These are phyloP conservation scores for Pseudopleuronectes americanus DNA, from an alignment of 2,797 vertebrate genomes.

Conservation along the genomic window DNA sequence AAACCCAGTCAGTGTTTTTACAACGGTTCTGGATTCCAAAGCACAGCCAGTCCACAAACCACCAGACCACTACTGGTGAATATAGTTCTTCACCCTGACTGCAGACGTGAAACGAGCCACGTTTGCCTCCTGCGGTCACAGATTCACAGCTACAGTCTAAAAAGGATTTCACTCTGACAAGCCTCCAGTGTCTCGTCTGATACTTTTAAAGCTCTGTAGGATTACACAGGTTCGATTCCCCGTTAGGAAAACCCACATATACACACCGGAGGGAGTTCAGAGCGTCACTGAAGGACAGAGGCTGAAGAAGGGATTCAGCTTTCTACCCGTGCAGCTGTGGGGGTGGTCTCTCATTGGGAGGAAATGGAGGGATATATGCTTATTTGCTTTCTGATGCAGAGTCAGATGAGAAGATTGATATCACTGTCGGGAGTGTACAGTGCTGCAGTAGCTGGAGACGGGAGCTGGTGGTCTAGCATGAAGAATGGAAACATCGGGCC, in stretches of 20 bases:
- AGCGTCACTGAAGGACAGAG: slow-evolving; percentile 9
- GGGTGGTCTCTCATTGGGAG: slow-evolving; percentile 30
- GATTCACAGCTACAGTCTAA: slow-evolving; percentile 50
- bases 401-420: too few relatives aligned
- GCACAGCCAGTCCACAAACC: slow-evolving; percentile 64
- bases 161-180: slow-evolving; percentile 48
- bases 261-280: slow-evolving; percentile 6
- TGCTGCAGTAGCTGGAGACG: too few relatives aligned
- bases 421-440: too few relatives aligned
- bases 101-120: slow-evolving; percentile 66
- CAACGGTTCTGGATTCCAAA: slow-evolving; percentile 42
- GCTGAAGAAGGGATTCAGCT: not conserved
- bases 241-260: slow-evolving; percentile 36
- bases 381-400: not conserved
- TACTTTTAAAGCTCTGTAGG: slow-evolving; percentile 34
- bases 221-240: slow-evolving; percentile 35
- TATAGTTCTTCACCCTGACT: slow-evolving; percentile 59
- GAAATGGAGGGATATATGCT: not conserved
- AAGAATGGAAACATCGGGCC: too few relatives aligned
- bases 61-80: slow-evolving; percentile 62
- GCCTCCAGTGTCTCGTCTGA: slow-evolving; percentile 38
- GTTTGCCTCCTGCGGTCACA: slow-evolving; percentile 52
- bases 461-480: too few relatives aligned
- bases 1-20: slow-evolving; percentile 60
- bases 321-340: slow-evolving; percentile 18